phyloP scores from a whole-genome alignment of 1,140 invertebrate genomes.

The Hycleus cichorii region DNA sequence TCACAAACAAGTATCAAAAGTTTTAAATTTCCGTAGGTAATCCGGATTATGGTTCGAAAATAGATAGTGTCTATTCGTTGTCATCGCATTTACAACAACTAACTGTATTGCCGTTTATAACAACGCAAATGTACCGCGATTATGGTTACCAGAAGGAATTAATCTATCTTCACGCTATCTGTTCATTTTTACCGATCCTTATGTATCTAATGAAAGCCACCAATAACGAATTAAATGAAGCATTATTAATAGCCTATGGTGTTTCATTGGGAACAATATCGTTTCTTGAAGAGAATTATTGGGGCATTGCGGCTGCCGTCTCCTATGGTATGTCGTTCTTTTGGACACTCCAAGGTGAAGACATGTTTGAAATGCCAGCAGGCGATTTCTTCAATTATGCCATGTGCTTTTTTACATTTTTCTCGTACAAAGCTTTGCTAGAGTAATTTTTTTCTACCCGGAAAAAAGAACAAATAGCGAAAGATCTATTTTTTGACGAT shows the following conservation, averaged over 20 bases:
- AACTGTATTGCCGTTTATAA: constrained; percentile 3
- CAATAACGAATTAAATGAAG: background rate
- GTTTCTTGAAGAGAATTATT: constrained; percentile 14
- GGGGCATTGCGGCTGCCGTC: constrained; percentile 15
- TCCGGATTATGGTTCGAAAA: constrained; percentile 6
- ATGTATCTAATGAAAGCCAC: background rate
- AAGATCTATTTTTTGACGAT: background rate
- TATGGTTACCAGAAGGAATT: background rate
- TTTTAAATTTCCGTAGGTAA: constrained; percentile 1
- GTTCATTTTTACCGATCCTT: background rate
- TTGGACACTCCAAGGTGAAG: background rate
- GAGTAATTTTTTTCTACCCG: background rate
- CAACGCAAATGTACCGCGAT: background rate
- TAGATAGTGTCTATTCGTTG: background rate
- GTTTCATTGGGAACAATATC: constrained; percentile 14
- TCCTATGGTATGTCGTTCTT: constrained; percentile 17
- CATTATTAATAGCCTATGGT: constrained; percentile 5
- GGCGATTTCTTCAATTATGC: constrained; percentile 20
- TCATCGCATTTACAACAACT: constrained; percentile 1
- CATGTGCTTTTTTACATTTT: constrained; percentile 18
- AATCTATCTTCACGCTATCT: background rate
- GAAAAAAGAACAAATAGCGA: too few species aligned
- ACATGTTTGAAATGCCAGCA: constrained; percentile 8
- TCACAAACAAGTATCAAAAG: background rate
- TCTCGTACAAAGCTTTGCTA: constrained; percentile 5